phyloP scores from a whole-genome alignment of 37 sponge, comb jelly and placozoan species.

The Agelas oroides region DNA sequence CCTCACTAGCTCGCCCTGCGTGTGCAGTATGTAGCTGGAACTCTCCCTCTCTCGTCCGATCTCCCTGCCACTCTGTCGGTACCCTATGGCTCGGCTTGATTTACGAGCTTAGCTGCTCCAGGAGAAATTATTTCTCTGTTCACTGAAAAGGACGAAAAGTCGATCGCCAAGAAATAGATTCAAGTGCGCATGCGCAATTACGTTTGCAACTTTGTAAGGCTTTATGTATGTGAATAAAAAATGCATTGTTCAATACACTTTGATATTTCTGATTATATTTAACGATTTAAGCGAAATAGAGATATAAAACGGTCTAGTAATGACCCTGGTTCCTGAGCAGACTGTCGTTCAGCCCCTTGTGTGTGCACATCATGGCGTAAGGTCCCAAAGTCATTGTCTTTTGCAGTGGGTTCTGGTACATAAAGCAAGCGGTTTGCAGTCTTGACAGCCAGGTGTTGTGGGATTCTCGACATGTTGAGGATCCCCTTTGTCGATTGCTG shows the following conservation, averaged over 20 bases:
- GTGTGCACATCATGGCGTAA: not conserved
- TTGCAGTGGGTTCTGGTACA: slow-evolving; percentile 21
- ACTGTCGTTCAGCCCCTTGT: not conserved
- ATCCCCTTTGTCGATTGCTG: slow-evolving; percentile 44
- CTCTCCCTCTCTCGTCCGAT: no score
- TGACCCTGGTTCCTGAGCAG: not conserved
- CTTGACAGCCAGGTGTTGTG: not conserved
- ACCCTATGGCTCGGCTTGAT: not conserved
- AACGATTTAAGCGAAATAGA: no score
- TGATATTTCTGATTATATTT: no score
- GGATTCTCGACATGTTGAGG: slow-evolving; percentile 19
- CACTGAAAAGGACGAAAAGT: slow-evolving; percentile 46
- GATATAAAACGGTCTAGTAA: no score
- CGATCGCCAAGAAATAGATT: no score
- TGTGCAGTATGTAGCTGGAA: not conserved
- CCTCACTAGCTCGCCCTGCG: not conserved
- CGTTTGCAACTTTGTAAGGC: no score
- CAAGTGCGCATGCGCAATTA: slow-evolving; percentile 48
- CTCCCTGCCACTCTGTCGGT: no score
- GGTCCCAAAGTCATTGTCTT: not conserved
- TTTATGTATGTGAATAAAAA: no score
- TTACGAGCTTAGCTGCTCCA: slow-evolving; percentile 20
- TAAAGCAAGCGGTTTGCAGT: slow-evolving; percentile 78
- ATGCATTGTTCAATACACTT: no score
- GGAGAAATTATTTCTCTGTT: slow-evolving; percentile 57